Conservation (phyloP, 1,140 invertebrate genomes). For the Atta texana region DNA sequence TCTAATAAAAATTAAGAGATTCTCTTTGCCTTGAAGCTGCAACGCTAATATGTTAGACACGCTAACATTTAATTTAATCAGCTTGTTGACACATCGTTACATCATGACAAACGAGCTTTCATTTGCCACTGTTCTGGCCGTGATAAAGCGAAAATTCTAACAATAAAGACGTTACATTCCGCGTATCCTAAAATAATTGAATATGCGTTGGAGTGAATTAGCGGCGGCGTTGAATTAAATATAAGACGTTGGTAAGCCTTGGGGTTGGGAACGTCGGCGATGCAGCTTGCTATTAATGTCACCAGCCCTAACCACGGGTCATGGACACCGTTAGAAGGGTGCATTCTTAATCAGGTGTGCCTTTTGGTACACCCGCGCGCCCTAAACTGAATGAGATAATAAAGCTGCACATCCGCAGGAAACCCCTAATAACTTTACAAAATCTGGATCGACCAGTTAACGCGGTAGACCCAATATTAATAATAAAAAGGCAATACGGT, state of each 20-base stretch:
- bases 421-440: conserved; percentile 68
- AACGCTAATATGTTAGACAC: neutral
- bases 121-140: neutral
- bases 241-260: conserved; percentile 73
- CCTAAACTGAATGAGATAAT: conserved; percentile 72
- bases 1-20: neutral
- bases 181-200: conserved; percentile 71
- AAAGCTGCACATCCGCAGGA: conserved; percentile 69
- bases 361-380: conserved; percentile 62
- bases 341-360: conserved; percentile 77
- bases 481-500: conserved; percentile 7
- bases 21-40: neutral
- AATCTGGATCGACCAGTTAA: conserved; percentile 52
- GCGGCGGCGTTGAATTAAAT: conserved; percentile 78
- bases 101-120: conserved; percentile 13
- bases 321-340: conserved; percentile 76
- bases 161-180: conserved; percentile 71
- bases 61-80: conserved; percentile 39
- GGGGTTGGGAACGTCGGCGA: conserved; percentile 65
- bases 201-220: conserved; percentile 75
- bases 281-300: conserved; percentile 77
- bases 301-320: conserved; percentile 77
- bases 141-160: conserved; percentile 46
- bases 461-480: conserved; percentile 11
- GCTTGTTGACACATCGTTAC: conserved; percentile 32